Percentiles rank a stretch among this genome's conserved stretches.
phyloP scores from a whole-genome alignment of 2,888 invertebrate species.

The Ferdinandea cuprea region DNA sequence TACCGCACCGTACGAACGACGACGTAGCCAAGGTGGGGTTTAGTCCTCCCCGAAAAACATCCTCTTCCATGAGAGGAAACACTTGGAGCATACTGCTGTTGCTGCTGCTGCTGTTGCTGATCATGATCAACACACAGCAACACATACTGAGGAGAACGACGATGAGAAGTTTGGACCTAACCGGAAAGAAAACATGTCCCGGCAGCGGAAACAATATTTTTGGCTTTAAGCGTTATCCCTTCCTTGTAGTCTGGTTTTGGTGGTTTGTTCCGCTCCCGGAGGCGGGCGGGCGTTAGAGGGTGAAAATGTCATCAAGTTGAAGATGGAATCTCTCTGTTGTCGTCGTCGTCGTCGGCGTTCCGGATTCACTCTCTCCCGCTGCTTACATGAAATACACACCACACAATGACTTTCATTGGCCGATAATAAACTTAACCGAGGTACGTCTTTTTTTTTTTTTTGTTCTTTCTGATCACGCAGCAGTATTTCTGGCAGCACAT shows the following conservation, averaged over 20 bases:
- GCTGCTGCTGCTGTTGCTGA: conserved; percentile 45
- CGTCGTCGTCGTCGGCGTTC: conserved; percentile 47
- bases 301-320: conserved; percentile 68
- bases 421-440: conserved; percentile 63
- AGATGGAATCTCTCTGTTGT: conserved; percentile 59
- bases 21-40: too few relatives aligned
- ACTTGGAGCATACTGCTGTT: conserved; percentile 19
- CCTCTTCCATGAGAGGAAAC: conserved; percentile 25
- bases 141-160: conserved; percentile 13
- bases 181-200: conserved; percentile 74
- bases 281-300: conserved; percentile 55
- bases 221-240: conserved; percentile 72
- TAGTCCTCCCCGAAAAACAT: conserved; percentile 47
- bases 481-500: conserved; percentile 31
- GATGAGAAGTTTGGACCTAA: conserved; percentile 62
- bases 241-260: conserved; percentile 33
- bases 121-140: conserved; percentile 64
- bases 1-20: too few relatives aligned
- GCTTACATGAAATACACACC: conserved; percentile 46
- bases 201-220: conserved; percentile 74
- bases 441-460: conserved; percentile 42
- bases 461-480: conserved; percentile 65
- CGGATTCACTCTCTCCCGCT: conserved; percentile 42
- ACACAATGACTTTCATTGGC: conserved; percentile 71
- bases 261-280: conserved; percentile 13